Percentiles rank a stretch among this genome's conserved stretches.
phyloP scores from a whole-genome alignment of 2,888 invertebrate species.

The Parnassius smintheus region DNA sequence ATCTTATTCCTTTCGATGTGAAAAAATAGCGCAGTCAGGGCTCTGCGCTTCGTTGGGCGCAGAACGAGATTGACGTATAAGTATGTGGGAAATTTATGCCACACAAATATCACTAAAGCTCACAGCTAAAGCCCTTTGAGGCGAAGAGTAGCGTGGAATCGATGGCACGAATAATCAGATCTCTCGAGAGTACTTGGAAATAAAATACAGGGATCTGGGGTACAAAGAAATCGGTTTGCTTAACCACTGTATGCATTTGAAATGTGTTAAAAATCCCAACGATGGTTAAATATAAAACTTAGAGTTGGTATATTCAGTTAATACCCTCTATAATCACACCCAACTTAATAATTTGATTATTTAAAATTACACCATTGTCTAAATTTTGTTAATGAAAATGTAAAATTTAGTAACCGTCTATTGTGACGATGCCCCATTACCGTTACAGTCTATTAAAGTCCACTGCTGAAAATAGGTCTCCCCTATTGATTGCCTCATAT shows the following conservation, averaged over 20 bases:
- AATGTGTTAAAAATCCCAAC: neutral
- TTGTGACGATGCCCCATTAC: too few species aligned
- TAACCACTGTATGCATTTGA: constrained; percentile 5
- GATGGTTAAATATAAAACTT: too few species aligned
- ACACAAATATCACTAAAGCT: constrained; percentile 8
- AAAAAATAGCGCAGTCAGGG: constrained; percentile 26
- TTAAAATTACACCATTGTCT: too few species aligned
- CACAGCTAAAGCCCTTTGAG: constrained; percentile 15
- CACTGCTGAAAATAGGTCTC: too few species aligned
- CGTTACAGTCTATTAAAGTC: too few species aligned
- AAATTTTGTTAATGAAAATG: too few species aligned
- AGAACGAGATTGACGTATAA: constrained; percentile 3
- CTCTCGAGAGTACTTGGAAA: constrained; percentile 12
- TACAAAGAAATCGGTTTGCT: constrained; percentile 15
- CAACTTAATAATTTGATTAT: too few species aligned
- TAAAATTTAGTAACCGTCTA: too few species aligned
- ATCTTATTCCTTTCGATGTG: constrained; percentile 43
- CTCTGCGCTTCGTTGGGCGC: constrained; percentile 9
- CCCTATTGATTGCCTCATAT: too few species aligned
- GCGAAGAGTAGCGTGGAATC: constrained; percentile 15
- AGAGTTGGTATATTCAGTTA: too few species aligned
- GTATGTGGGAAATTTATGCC: constrained; percentile 20
- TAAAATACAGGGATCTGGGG: constrained; percentile 9
- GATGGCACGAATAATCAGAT: constrained; percentile 22
- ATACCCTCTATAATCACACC: too few species aligned